Evolutionary conservation across 2,113 vertebrate species (phyloP), one percentile per base, ranked within the genome.

Genomic region (Labrus mixtus): DNA sequence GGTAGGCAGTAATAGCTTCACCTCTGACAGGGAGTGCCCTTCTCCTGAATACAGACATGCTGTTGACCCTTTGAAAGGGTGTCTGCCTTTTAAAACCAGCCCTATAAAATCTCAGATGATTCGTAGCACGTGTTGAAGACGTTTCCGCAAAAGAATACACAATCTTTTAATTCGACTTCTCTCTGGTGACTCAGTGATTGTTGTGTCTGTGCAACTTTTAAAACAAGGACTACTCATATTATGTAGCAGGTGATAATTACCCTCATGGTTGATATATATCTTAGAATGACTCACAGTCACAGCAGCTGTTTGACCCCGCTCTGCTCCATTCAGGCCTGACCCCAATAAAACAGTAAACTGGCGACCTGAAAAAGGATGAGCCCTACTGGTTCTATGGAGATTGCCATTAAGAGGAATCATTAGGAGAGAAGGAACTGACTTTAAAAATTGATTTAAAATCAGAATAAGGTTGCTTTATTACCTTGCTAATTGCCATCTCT

Each of bases 121-220:
- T 54, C 12, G 5, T 6, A 29, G 25, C 10, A 46, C 17, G 15
- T 48, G 53, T 23, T 43, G 22, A 60, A 64, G 65, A 75, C 37
- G 59, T 73, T 60, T 69, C 43, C 33, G 6, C 50, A 19, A 48
- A 29, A 17, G 57, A 56, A 48, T 4, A 33, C 25, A 25, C 25
- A 25, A 25, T 3, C 4, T 6, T 6, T 73, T 11, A 37, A 57
- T 48, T 67, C 46, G 63, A 55, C 45, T 25, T 39, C 3, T 33
- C 60, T 48, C n/a, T 16, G 68, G 60, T 90, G 88, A 90, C 68
- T 90, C 89, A 87, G 51, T 20, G 63, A 55, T 68, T 86, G 84
- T 89, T 88, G 61, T 85, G 89, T 87, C 80, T 84, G 71, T 43
- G 45, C 36, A 63, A 64, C 85, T 76, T 50, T 60, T 45, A 76